These are phyloP conservation scores for Escarpia spicata DNA, from an alignment of 2,888 invertebrate genomes.

Conservation along the genomic window DNA sequence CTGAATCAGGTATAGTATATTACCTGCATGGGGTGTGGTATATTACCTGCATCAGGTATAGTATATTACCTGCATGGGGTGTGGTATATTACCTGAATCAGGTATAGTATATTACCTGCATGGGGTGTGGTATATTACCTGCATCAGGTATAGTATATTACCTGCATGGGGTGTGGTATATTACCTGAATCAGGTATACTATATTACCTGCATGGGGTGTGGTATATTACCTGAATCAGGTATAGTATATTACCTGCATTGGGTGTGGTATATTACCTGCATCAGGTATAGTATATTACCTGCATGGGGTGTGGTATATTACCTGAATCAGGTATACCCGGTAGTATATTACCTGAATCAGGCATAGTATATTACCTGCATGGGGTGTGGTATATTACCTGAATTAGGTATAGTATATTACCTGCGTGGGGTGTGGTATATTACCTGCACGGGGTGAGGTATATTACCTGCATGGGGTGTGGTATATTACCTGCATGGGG, in stretches of 20 bases:
- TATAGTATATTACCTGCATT: neutral
- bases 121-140: neutral
- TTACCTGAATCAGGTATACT: neutral
- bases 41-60: too few relatives aligned
- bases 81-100: too few relatives aligned
- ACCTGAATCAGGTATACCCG: conserved; percentile 95
- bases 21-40: too few relatives aligned
- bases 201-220: neutral
- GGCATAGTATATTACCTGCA: neutral
- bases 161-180: neutral
- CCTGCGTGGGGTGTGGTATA: conserved; percentile 27
- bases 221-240: conserved; percentile 23
- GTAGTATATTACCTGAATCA: neutral
- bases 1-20: too few relatives aligned
- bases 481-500: conserved; percentile 78
- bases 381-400: neutral
- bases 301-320: conserved; percentile 74
- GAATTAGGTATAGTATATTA: neutral
- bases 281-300: too few relatives aligned
- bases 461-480: neutral
- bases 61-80: too few relatives aligned
- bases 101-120: neutral
- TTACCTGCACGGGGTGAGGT: conserved; percentile 78
- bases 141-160: conserved; percentile 76
- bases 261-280: too few relatives aligned